Evolutionary conservation across 1,140 invertebrate genomes (phyloP).

Genomic region (Anastatus disparis): DNA sequence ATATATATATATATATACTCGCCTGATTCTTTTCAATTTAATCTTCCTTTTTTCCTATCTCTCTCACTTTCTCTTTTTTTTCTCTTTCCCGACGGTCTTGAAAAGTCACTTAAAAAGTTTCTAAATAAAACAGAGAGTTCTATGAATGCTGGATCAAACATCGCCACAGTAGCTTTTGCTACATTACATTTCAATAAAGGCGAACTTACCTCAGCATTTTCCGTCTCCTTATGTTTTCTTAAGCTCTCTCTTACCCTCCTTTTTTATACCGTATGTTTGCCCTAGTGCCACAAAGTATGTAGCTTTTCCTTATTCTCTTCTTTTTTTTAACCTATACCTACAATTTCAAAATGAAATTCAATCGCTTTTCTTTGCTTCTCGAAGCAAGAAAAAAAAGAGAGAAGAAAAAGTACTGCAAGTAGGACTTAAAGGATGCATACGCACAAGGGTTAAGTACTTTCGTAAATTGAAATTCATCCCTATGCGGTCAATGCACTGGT

Average conservation of each 20-base stretch:
- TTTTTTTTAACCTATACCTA: not conserved
- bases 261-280: not conserved
- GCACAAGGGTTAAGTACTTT: constrained; percentile 28
- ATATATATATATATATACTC: too few species aligned
- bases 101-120: constrained; percentile 23
- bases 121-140: constrained; percentile 20
- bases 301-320: not conserved
- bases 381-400: not conserved
- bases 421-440: not conserved
- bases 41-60: not conserved
- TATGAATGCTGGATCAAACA: not conserved
- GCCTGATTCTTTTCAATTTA: constrained; percentile 28
- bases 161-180: not conserved
- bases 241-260: not conserved
- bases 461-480: constrained; percentile 37
- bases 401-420: not conserved
- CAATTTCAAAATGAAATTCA: constrained; percentile 35
- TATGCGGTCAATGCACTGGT: not conserved
- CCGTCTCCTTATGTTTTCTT: constrained; percentile 19
- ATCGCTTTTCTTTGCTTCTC: not conserved
- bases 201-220: constrained; percentile 9
- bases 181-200: constrained; percentile 37
- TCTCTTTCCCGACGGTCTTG: not conserved
- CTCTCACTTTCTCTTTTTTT: not conserved
- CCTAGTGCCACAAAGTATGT: not conserved